Conservation (phyloP, 2,888 invertebrate genomes). For the Tetranychus piercei region DNA sequence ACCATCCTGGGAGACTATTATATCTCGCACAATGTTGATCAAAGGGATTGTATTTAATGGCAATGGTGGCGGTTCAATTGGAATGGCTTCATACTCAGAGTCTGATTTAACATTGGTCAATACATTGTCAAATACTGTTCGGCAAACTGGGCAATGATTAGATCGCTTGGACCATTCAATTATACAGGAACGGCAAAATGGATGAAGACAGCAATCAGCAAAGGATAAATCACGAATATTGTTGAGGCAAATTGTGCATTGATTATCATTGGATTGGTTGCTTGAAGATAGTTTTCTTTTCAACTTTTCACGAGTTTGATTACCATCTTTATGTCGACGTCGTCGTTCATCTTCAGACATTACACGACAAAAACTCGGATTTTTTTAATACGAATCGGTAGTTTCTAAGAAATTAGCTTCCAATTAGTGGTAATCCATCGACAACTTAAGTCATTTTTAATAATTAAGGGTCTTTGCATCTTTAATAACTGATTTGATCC, state of each 20-base stretch:
- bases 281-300: too few relatives aligned
- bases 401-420: too few relatives aligned
- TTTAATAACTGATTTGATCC: too few relatives aligned
- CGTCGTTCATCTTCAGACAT: too few relatives aligned
- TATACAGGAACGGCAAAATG: slow-evolving; percentile 6
- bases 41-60: neutral
- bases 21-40: neutral
- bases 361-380: too few relatives aligned
- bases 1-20: neutral
- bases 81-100: neutral
- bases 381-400: too few relatives aligned
- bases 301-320: too few relatives aligned
- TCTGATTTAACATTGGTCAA: slow-evolving; percentile 10
- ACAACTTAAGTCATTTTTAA: too few relatives aligned
- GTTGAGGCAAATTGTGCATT: slow-evolving; percentile 1
- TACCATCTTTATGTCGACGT: too few relatives aligned
- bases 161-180: slow-evolving; percentile 5
- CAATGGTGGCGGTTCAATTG: neutral
- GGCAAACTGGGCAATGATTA: slow-evolving; percentile 10
- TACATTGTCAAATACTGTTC: neutral
- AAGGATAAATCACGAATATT: neutral
- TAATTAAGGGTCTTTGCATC: too few relatives aligned
- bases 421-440: too few relatives aligned
- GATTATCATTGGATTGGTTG: neutral
- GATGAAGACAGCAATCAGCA: slow-evolving; percentile 8